These are phyloP conservation scores for Pantherophis alleghaniensis DNA, from an alignment of 2,797 vertebrate species.

Conservation along the genomic window DNA sequence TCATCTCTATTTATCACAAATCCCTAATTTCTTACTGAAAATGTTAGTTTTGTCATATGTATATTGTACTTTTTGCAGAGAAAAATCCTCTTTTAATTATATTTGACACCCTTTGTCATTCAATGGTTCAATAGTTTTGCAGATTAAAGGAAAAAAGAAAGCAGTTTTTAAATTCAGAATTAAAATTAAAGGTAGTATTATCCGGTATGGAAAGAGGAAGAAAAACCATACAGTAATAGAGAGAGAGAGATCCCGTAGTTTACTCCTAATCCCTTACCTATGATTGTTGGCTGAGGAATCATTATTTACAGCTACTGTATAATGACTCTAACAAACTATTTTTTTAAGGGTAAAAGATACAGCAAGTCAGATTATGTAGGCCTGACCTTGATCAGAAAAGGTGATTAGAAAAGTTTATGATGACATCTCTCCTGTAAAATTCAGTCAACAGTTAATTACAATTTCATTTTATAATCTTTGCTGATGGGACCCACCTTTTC, in stretches of 20 bases:
- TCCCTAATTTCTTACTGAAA: not conserved
- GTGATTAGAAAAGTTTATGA: not conserved
- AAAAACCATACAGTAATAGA: not conserved
- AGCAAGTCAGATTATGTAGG: not conserved
- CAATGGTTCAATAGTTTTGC: not conserved
- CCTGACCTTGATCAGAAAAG: not conserved
- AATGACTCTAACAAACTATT: conserved; percentile 12
- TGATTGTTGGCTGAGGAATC: not conserved
- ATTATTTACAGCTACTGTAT: not conserved
- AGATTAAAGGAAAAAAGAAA: not conserved
- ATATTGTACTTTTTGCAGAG: not conserved
- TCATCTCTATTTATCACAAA: not conserved
- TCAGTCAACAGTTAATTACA: not conserved
- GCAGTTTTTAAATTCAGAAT: not conserved
- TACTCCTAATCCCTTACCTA: not conserved
- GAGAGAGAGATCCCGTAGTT: not conserved
- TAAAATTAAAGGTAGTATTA: not conserved
- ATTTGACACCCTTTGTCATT: not conserved
- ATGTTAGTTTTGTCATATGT: not conserved
- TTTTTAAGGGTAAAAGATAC: not conserved
- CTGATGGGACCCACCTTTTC: not conserved
- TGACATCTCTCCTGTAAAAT: not conserved
- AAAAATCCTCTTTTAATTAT: not conserved
- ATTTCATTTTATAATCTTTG: not conserved
- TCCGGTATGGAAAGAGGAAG: not conserved